These are phyloP conservation scores for Ciconia stormi DNA, from an alignment of 2,113 vertebrate species.

Conservation along the genomic window DNA sequence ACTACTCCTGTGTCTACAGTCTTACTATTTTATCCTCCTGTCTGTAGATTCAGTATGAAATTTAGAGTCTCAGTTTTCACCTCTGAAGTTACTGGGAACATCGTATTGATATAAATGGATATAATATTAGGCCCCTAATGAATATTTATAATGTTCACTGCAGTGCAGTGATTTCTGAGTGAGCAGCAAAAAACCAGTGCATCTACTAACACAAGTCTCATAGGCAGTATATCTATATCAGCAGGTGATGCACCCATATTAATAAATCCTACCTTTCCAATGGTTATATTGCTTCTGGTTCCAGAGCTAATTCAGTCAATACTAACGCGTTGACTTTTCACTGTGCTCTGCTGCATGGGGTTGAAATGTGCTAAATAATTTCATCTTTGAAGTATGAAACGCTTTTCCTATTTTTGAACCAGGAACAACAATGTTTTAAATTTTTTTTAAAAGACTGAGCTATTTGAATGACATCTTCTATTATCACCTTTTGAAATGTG, in stretches of 20 bases:
- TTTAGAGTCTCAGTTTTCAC: not conserved
- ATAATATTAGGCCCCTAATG: not conserved
- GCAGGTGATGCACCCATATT: not conserved
- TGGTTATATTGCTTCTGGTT: not conserved
- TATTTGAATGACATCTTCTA: not conserved
- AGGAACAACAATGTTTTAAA: not conserved
- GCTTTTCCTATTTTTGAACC: not conserved
- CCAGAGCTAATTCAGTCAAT: not conserved
- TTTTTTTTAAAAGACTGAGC: not conserved
- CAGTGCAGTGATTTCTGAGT: not conserved
- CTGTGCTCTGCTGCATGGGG: not conserved
- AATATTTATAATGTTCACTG: not conserved
- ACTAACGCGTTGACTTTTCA: not conserved
- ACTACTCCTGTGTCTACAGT: not conserved
- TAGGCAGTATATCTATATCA: not conserved
- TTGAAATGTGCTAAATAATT: not conserved
- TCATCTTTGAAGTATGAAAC: not conserved
- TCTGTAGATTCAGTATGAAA: not conserved
- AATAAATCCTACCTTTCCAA: not conserved
- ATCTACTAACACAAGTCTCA: not conserved
- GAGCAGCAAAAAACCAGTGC: not conserved
- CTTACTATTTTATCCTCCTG: not conserved
- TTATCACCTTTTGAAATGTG: not conserved
- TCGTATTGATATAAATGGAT: not conserved
- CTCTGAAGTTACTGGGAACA: not conserved